These are phyloP conservation scores for Cerastoderma edule DNA, from an alignment of 2,888 invertebrate genomes.

Conservation along the genomic window DNA sequence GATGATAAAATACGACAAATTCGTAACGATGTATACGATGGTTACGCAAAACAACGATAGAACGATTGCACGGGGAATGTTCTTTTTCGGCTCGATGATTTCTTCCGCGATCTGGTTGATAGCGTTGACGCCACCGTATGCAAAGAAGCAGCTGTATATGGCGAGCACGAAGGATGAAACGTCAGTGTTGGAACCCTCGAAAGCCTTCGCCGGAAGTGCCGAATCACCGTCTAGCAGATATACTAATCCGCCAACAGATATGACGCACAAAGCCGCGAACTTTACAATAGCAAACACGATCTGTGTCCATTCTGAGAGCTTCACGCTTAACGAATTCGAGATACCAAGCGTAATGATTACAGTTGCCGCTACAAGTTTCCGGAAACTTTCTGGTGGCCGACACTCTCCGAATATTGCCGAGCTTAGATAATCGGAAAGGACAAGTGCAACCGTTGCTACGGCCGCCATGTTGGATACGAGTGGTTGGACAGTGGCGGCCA, in stretches of 20 bases:
- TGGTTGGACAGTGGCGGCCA: conserved; percentile 86
- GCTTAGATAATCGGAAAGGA: conserved; percentile 70
- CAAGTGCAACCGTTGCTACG: conserved; percentile 84
- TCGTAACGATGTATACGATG: conserved; percentile 41
- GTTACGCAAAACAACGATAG: conserved; percentile 47
- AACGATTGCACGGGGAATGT: conserved; percentile 50
- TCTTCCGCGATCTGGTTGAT: conserved; percentile 56
- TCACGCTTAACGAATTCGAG: conserved; percentile 97
- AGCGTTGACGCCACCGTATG: conserved; percentile 63
- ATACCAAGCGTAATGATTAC: conserved; percentile 90
- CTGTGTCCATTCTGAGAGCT: conserved; percentile 95
- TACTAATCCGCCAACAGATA: conserved; percentile 52
- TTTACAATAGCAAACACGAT: conserved; percentile 97
- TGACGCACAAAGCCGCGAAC: conserved; percentile 83
- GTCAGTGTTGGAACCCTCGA: conserved; percentile 50
- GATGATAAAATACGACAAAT: conserved; percentile 47
- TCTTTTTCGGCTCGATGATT: conserved; percentile 44
- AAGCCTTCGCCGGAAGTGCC: conserved; percentile 36
- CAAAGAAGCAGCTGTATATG: conserved; percentile 58
- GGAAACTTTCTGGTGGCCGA: conserved; percentile 57
- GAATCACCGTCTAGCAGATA: conserved; percentile 35
- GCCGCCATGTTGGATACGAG: conserved; percentile 74
- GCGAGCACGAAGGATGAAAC: conserved; percentile 47
- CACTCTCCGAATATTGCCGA: conserved; percentile 67
- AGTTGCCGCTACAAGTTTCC: conserved; percentile 54